phyloP scores from a whole-genome alignment of 2,113 vertebrate species.

The Triplophysa siluroides region DNA sequence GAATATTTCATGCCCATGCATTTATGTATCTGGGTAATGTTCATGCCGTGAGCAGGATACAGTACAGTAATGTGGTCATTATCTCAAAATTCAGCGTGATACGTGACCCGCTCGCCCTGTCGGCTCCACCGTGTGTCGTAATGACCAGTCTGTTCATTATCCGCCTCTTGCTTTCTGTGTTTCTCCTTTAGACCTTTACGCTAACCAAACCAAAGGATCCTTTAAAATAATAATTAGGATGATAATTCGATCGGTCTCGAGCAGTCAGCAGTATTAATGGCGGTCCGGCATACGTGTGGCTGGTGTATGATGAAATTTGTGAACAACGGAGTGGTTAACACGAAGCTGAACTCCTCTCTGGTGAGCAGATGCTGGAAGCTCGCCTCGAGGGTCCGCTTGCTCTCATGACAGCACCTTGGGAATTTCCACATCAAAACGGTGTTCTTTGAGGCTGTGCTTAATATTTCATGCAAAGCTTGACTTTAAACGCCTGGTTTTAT shows the following conservation, averaged over 20 bases:
- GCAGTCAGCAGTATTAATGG: slow-evolving; percentile 12
- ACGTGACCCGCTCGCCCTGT: too few species aligned
- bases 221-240: too few species aligned
- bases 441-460: slow-evolving; percentile 15
- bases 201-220: too few species aligned
- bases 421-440: slow-evolving; percentile 34
- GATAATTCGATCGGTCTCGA: not conserved
- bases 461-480: slow-evolving; percentile 32
- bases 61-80: too few species aligned
- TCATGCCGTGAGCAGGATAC: too few species aligned
- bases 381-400: slow-evolving; percentile 31
- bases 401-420: slow-evolving; percentile 35
- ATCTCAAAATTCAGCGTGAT: too few species aligned
- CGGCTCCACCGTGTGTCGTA: too few species aligned
- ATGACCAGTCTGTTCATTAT: too few species aligned
- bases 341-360: not conserved
- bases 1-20: too few species aligned
- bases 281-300: not conserved
- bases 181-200: too few species aligned
- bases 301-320: slow-evolving; percentile 17
- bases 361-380: slow-evolving; percentile 27
- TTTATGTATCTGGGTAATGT: too few species aligned
- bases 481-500: not conserved
- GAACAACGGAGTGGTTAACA: slow-evolving; percentile 18
- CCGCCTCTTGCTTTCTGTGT: too few species aligned